These are phyloP conservation scores for Pimpla rufipes DNA, from an alignment of 2,888 invertebrate genomes.

Conservation along the genomic window DNA sequence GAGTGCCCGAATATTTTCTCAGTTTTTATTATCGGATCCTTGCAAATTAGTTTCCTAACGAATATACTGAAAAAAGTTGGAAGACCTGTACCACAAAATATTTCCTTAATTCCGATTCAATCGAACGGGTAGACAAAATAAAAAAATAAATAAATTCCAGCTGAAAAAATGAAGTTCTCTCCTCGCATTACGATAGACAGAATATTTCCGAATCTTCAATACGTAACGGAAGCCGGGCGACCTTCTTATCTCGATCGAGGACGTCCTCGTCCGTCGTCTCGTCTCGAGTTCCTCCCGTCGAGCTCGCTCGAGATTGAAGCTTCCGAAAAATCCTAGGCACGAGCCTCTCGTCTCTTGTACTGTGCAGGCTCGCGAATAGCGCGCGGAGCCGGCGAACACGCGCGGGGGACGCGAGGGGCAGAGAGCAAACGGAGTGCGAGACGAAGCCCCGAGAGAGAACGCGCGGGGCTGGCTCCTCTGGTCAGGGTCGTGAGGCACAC, in stretches of 20 bases:
- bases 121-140: too few relatives aligned
- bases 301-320: conserved; percentile 2
- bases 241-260: conserved; percentile 32
- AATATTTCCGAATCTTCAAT: not conserved
- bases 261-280: conserved; percentile 26
- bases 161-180: not conserved
- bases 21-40: too few relatives aligned
- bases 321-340: conserved; percentile 35
- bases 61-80: too few relatives aligned
- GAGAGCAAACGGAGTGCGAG: conserved; percentile 26
- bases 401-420: not conserved
- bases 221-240: conserved; percentile 27
- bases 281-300: conserved; percentile 17
- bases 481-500: conserved; percentile 67
- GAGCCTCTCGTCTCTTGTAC: not conserved
- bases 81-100: too few relatives aligned
- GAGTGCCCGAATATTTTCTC: too few relatives aligned
- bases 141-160: too few relatives aligned
- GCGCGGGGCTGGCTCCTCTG: conserved; percentile 53
- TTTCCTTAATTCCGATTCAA: too few relatives aligned
- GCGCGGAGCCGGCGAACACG: not conserved
- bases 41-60: too few relatives aligned
- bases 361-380: conserved; percentile 41
- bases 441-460: conserved; percentile 47
- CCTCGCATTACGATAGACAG: not conserved